These are phyloP conservation scores for Danaus chrysippus DNA, from an alignment of 2,888 invertebrate genomes.

Conservation along the genomic window DNA sequence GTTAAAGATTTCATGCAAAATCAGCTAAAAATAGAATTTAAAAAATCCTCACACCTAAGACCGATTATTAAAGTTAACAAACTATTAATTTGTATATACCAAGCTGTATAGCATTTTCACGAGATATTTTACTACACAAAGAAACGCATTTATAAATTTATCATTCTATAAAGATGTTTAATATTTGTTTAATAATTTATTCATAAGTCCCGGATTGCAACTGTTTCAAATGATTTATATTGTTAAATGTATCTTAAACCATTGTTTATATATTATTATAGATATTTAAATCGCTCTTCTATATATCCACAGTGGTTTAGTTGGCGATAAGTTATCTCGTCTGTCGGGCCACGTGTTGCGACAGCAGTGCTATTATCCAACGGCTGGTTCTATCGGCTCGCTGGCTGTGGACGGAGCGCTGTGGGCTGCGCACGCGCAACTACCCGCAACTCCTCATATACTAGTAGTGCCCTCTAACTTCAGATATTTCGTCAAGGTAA, in stretches of 20 bases:
- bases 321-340: slow-evolving; percentile 85
- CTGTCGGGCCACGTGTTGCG: slow-evolving; percentile 85
- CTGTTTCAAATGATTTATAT: no score
- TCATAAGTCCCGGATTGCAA: no score
- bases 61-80: no score
- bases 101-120: background rate
- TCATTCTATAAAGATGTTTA: no score
- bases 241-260: no score
- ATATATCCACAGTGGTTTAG: slow-evolving; percentile 45
- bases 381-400: slow-evolving; percentile 85
- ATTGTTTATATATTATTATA: no score
- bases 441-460: slow-evolving; percentile 88
- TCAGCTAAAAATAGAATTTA: background rate
- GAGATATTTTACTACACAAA: no score
- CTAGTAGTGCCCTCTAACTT: slow-evolving; percentile 92
- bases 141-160: no score
- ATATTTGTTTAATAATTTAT: no score
- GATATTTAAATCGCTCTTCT: no score
- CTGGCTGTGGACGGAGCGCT: slow-evolving; percentile 83
- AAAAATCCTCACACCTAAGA: no score
- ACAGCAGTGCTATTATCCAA: slow-evolving; percentile 90
- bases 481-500: slow-evolving; percentile 88
- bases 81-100: no score
- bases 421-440: slow-evolving; percentile 84
- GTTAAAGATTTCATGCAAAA: slow-evolving; percentile 36